These are phyloP conservation scores for Heteromyza rotundicornis DNA, from an alignment of 2,888 invertebrate genomes.

Conservation along the genomic window DNA sequence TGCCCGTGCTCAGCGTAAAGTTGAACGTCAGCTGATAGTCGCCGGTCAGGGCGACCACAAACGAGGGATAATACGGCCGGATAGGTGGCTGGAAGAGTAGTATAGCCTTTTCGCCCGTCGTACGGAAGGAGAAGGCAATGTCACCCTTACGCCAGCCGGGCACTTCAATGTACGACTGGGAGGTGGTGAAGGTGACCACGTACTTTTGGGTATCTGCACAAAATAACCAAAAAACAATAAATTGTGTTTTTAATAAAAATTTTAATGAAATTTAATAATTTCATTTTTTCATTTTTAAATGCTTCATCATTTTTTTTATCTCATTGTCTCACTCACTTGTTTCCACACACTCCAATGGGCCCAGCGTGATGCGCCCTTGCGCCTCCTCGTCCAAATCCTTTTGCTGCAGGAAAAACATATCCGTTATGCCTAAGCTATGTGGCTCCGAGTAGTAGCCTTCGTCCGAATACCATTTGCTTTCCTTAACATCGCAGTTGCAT, in stretches of 20 bases:
- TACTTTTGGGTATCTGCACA: constrained; percentile 83
- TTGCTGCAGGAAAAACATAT: constrained; percentile 90
- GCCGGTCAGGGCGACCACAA: constrained; percentile 88
- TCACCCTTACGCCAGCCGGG: constrained; percentile 94
- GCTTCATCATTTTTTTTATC: not conserved
- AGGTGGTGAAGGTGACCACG: constrained; percentile 92
- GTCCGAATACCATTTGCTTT: constrained; percentile 87
- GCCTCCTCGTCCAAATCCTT: constrained; percentile 82
- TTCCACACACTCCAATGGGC: constrained; percentile 92
- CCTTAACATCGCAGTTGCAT: constrained; percentile 90
- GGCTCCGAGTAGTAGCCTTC: constrained; percentile 84
- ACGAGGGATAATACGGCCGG: constrained; percentile 85
- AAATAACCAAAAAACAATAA: constrained; percentile 7
- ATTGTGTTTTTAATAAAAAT: not conserved
- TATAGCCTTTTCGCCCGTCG: constrained; percentile 88
- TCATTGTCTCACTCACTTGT: constrained; percentile 73
- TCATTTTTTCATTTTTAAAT: not conserved
- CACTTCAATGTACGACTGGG: constrained; percentile 90
- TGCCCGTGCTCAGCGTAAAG: constrained; percentile 85
- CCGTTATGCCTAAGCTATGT: constrained; percentile 84
- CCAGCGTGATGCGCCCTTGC: constrained; percentile 85
- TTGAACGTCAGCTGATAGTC: constrained; percentile 89
- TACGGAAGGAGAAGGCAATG: constrained; percentile 90
- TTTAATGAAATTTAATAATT: not conserved
- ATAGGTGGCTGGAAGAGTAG: constrained; percentile 90